Percentiles rank a stretch among this genome's conserved stretches.
phyloP scores from a whole-genome alignment of 2,797 vertebrate genomes.

The Labroides dimidiatus region DNA sequence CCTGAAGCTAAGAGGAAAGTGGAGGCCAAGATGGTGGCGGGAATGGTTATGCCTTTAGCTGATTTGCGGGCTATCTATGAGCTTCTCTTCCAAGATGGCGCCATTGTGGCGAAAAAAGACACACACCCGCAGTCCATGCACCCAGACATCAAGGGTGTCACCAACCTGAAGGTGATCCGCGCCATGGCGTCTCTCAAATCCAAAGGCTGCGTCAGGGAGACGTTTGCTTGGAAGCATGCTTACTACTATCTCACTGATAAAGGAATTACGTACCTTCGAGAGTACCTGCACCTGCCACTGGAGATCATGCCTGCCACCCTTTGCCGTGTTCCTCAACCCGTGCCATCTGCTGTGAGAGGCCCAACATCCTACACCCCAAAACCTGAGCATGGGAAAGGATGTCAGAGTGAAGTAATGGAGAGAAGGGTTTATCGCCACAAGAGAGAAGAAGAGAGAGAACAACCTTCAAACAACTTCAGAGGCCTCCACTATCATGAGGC shows the following conservation, averaged over 20 bases:
- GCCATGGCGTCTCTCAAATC: constrained; percentile 88
- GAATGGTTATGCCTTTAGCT: constrained; percentile 89
- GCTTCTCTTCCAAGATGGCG: constrained; percentile 88
- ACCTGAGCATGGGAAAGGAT: constrained; percentile 47
- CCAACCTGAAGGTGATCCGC: constrained; percentile 85
- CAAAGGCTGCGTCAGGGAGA: constrained; percentile 86
- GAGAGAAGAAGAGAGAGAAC: constrained; percentile 42
- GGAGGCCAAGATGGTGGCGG: constrained; percentile 87
- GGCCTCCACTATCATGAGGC: not conserved
- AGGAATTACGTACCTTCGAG: constrained; percentile 85
- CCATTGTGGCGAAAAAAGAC: constrained; percentile 90
- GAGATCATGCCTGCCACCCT: constrained; percentile 87
- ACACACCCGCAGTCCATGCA: constrained; percentile 85
- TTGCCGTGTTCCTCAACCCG: constrained; percentile 76
- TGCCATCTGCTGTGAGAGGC: constrained; percentile 57
- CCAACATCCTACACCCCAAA: constrained; percentile 70
- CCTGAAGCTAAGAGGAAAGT: constrained; percentile 71
- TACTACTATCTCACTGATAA: constrained; percentile 91
- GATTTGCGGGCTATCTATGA: constrained; percentile 89
- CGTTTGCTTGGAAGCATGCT: constrained; percentile 88
- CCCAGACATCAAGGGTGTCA: constrained; percentile 84
- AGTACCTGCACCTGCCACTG: constrained; percentile 85
- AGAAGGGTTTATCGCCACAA: constrained; percentile 78
- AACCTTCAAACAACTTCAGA: constrained; percentile 10
- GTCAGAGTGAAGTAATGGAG: constrained; percentile 46